Percentiles rank a stretch among this genome's conserved stretches.
phyloP scores from a whole-genome alignment of 2,797 vertebrate genomes.

The Dipus sagitta region DNA sequence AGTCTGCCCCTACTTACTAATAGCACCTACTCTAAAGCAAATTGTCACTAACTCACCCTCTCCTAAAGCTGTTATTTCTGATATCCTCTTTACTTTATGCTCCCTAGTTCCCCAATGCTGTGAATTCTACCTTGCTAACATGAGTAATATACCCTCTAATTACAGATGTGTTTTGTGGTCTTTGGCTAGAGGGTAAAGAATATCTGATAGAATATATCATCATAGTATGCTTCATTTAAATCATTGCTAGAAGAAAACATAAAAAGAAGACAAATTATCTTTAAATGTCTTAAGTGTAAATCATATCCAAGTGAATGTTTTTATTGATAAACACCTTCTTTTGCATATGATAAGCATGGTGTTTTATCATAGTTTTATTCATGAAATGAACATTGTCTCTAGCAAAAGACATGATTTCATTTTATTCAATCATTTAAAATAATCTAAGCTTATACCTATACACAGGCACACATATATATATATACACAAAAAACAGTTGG shows the following conservation, averaged over 20 bases:
- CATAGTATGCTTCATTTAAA: not conserved
- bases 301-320: constrained; percentile 18
- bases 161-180: not conserved
- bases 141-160: not conserved
- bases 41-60: not conserved
- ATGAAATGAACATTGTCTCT: not conserved
- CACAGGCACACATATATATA: not conserved
- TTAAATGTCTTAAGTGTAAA: constrained; percentile 42
- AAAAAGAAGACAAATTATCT: not conserved
- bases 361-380: not conserved
- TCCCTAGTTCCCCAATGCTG: not conserved
- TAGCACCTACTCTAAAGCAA: not conserved
- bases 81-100: not conserved
- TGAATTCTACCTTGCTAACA: not conserved
- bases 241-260: not conserved
- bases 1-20: not conserved
- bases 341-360: not conserved
- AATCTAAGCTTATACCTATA: not conserved
- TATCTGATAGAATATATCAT: not conserved
- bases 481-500: not conserved
- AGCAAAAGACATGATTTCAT: not conserved
- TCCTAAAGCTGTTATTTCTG: not conserved
- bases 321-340: not conserved
- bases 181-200: constrained; percentile 14
- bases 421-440: not conserved